Conservation (phyloP, 2,888 invertebrate species). For the Eupithecia inturbata region DNA sequence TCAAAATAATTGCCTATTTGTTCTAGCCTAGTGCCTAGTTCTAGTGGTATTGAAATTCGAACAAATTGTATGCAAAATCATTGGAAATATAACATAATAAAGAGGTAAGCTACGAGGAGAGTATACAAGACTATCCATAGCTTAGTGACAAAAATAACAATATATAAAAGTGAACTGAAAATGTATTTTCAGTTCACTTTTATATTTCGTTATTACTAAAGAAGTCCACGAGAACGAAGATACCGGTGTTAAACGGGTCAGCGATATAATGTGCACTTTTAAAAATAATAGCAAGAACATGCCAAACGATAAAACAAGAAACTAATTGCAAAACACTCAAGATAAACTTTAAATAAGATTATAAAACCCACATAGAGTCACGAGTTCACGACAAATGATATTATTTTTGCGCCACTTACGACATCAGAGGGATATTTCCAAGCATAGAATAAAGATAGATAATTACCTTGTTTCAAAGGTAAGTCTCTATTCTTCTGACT, state of each 20-base stretch:
- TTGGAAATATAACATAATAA: background rate
- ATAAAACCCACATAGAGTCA: background rate
- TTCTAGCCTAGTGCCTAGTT: no score
- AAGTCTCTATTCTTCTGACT: background rate
- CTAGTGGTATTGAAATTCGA: background rate
- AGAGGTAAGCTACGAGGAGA: background rate
- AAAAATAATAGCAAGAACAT: background rate
- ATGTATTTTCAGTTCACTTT: no score
- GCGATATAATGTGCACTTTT: constrained; percentile 6
- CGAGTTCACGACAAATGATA: background rate
- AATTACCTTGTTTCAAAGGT: background rate
- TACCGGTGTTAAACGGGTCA: background rate
- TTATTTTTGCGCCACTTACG: constrained; percentile 2
- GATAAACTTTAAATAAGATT: constrained; percentile 7
- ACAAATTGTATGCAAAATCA: background rate
- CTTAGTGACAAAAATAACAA: background rate
- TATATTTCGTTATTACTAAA: no score
- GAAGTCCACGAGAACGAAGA: background rate
- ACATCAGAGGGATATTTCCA: background rate
- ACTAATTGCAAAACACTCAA: background rate
- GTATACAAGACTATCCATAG: background rate
- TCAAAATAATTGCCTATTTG: background rate
- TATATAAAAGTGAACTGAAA: background rate
- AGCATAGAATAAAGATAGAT: background rate
- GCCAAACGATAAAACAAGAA: constrained; percentile 12